Percentiles rank a stretch among this genome's conserved stretches.
These are phyloP conservation scores for Autographa pulchrina DNA, from an alignment of 2,888 invertebrate genomes.

Conservation along the genomic window DNA sequence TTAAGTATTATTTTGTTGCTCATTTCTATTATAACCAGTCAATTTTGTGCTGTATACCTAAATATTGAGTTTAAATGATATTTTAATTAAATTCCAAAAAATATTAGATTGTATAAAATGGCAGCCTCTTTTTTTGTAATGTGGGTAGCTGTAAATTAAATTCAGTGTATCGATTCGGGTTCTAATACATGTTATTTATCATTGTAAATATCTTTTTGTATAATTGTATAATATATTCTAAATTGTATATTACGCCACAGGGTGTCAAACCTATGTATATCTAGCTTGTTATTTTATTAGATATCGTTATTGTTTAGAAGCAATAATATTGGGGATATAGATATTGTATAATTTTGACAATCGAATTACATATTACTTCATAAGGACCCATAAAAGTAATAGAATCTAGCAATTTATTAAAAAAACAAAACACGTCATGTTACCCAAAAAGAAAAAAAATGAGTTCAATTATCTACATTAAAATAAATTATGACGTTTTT, in stretches of 20 bases:
- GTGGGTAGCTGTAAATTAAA: background rate
- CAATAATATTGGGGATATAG: background rate
- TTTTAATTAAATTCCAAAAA: background rate
- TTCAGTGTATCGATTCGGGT: background rate
- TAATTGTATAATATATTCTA: conserved; percentile 36
- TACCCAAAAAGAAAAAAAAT: no score
- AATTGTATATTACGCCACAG: conserved; percentile 43
- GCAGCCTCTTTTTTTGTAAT: background rate
- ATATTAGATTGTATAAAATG: background rate
- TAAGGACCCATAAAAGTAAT: background rate
- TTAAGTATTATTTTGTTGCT: background rate
- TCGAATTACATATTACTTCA: conserved; percentile 20
- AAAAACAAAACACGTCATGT: no score
- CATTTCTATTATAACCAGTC: background rate
- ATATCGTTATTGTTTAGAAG: conserved; percentile 33
- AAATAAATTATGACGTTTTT: no score
- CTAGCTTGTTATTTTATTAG: conserved; percentile 54
- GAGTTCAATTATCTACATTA: no score
- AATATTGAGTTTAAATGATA: background rate
- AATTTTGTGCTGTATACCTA: background rate
- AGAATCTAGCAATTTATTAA: conserved; percentile 20
- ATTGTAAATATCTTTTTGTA: conserved; percentile 26
- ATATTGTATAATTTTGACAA: background rate
- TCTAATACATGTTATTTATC: background rate
- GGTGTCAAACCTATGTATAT: conserved; percentile 45